Evolutionary conservation across 2,797 vertebrate species (phyloP), one percentile per base, ranked within the genome.

Genomic region (Gorsachius magnificus): DNA sequence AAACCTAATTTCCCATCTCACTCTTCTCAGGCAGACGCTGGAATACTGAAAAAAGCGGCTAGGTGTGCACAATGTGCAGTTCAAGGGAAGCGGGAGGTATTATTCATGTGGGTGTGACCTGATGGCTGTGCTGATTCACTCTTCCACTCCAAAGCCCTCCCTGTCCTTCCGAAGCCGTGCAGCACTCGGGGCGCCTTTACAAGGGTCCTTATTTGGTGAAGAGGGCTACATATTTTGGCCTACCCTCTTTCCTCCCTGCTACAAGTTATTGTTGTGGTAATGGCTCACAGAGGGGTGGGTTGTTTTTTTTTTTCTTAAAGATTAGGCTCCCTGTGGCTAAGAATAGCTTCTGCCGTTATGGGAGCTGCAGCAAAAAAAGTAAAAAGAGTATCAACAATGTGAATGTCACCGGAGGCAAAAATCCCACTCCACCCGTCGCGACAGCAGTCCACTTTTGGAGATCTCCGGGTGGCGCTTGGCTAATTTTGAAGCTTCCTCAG

Each of bases 61-160:
- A 77, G 56, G 72, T 95, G 91, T 96, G 91, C 93, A 90, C 96
- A 96, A 96, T 76, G 86, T 87, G 96, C 96, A 97, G 79, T 96
- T 96, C 74, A 93, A 94, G 92, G 97, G 95, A 97, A 97, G 91
- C 91, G 71, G 97, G 95, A 89, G 89, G 89, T 89, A 97, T 97
- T 97, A 96, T 97, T 97, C 94, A 91, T 85, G 96, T 94, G 96
- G 97, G 96, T 97, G 97, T 96, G 95, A 96, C 87, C 89, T 83
- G 76, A 90, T 93, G 89, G 93, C 90, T 25, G 13, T 69, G 77
- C 95, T 97, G 96, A 97, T 97, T 97, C 96, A 97, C 69, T 89
- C 66, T 94, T 92, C 94, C 94, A 96, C 93, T 87, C 89, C 83
- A 96, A 95, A 97, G 68, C 76, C 95, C 96, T 93, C 89, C 95